Conservation (phyloP, 2,797 vertebrate species). For the Diceros bicornis region DNA sequence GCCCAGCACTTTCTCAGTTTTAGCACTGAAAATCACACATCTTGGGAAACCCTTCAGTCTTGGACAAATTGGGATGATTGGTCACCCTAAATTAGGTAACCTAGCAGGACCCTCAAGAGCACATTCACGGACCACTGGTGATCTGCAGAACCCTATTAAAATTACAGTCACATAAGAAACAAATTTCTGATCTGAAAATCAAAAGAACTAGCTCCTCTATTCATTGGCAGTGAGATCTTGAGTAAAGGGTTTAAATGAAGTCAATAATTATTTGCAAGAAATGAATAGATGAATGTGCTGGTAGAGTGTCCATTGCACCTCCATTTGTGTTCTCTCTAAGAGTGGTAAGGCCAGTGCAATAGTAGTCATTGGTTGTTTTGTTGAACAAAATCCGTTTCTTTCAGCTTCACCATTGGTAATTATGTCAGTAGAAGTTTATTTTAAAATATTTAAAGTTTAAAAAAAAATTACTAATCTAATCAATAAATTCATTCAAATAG, state of each 20-base stretch:
- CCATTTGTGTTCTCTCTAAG: not conserved
- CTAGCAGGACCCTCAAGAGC: not conserved
- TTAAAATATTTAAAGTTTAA: constrained; percentile 67
- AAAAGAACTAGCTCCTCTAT: not conserved
- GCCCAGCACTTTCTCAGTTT: not conserved
- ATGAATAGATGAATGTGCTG: not conserved
- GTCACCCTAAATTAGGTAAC: not conserved
- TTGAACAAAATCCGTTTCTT: not conserved
- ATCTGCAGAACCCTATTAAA: not conserved
- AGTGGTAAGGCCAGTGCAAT: not conserved
- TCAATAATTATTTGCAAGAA: not conserved
- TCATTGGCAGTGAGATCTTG: not conserved
- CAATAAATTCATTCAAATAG: constrained; percentile 65
- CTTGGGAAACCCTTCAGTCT: not conserved
- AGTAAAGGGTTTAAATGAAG: not conserved
- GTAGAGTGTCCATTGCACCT: not conserved
- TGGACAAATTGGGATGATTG: not conserved
- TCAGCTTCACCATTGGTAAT: not conserved
- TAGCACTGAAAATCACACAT: not conserved
- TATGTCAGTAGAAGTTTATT: constrained; percentile 7
- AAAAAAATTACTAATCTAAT: constrained; percentile 45
- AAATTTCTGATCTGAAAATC: not conserved
- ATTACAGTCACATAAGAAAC: not conserved
- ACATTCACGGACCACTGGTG: not conserved
- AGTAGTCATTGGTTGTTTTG: not conserved